Base-by-base conservation (phyloP, 1,140 invertebrate genomes). In the Yoshiicerus persimilis region DNA sequence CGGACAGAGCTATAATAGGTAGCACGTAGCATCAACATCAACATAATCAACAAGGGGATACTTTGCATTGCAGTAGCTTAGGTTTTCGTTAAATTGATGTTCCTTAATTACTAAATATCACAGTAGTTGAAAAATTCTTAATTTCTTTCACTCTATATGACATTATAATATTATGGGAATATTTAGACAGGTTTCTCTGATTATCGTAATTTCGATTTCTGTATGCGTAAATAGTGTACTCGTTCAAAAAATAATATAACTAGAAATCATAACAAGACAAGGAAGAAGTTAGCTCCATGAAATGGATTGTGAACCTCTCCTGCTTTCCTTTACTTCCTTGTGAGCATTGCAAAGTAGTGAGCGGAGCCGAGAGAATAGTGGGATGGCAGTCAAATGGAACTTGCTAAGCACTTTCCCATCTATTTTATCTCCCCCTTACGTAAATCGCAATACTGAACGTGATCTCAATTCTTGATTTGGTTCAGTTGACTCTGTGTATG, bases 391-490 rank as follows among this genome's bases (percentile, higher is more conserved):
- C 77, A 70, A 56, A 34, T 84, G 64, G 25, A 36, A 36, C 32
- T 39, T 70, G 87, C 27, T 62, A 84, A 84, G 70, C 80, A 88
- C 87, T 88, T 88, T 75, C 41, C 56, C 87, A 88, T 88, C 66
- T 77, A 88, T 77, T 88, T 88, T 88, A 88, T 88, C 87, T 88
- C 87, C 87, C 87, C 87, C 83, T 88, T 86, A 85, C 87, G 87
- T 88, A 88, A 88, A 88, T 88, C 87, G 87, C 87, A 88, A 88
- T 88, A 77, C 64, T 16, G 80, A 86, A 88, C 87, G 87, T 88
- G 87, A 88, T 86, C 70, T 56, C 84, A 86, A 88, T 88, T 88
- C 87, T 88, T 88, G 87, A 88, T 88, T 86, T 88, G 23, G 4
- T 34, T 86, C 56, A 30, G 23, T 47, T 47, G 83, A 20, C 10